Conservation (phyloP, 2,113 vertebrate genomes). For the Dicerorhinus sumatrensis region DNA sequence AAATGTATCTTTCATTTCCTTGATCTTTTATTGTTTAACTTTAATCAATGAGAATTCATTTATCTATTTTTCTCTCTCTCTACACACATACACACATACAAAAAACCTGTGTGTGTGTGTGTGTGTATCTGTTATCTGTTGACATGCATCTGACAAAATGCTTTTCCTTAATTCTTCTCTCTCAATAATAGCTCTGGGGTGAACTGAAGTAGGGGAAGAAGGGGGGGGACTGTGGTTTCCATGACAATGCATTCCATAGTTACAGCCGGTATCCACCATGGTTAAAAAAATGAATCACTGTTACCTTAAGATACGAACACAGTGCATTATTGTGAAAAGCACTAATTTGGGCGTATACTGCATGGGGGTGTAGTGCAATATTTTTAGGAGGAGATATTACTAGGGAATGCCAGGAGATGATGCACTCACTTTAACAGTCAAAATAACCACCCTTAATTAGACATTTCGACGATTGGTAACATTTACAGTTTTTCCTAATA, state of each 20-base stretch:
- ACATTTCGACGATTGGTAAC: constrained; percentile 65
- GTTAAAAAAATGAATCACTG: constrained; percentile 87
- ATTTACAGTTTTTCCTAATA: constrained; percentile 62
- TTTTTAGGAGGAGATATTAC: constrained; percentile 82
- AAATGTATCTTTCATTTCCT: constrained; percentile 74
- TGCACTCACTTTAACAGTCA: constrained; percentile 66
- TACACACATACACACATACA: neutral
- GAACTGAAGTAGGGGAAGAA: constrained; percentile 79
- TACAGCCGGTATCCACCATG: constrained; percentile 85
- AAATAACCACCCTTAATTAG: constrained; percentile 72
- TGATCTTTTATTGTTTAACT: constrained; percentile 60
- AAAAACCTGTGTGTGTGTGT: no score
- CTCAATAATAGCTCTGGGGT: constrained; percentile 79
- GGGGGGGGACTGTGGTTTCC: constrained; percentile 81
- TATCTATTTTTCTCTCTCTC: constrained; percentile 68
- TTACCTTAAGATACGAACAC: constrained; percentile 84
- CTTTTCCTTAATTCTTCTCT: constrained; percentile 82
- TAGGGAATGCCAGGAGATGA: constrained; percentile 75
- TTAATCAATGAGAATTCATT: constrained; percentile 58
- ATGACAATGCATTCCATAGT: constrained; percentile 87
- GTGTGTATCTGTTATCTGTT: neutral
- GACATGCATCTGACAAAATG: constrained; percentile 13
- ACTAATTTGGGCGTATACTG: constrained; percentile 72
- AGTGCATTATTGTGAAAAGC: constrained; percentile 75
- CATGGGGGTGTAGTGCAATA: constrained; percentile 73